Conservation (phyloP, 2,888 invertebrate genomes). For the Harpalus rufipes region DNA sequence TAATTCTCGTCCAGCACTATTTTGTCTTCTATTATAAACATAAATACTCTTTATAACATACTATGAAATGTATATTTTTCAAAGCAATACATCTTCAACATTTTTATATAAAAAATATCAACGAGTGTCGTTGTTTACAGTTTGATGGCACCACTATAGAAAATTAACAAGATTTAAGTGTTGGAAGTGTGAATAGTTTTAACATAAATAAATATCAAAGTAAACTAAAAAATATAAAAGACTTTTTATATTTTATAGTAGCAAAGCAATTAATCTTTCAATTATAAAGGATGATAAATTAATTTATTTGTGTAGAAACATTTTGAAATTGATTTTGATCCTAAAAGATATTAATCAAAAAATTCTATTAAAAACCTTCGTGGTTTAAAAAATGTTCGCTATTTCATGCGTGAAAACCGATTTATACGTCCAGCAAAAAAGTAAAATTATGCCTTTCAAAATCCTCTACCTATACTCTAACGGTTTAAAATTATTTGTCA, state of each 20-base stretch:
- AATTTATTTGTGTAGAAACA: neutral
- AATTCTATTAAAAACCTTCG: neutral
- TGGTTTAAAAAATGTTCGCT: constrained; percentile 7
- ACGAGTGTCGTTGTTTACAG: too few species aligned
- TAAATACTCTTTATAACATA: too few species aligned
- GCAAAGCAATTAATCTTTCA: neutral
- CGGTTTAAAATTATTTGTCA: neutral
- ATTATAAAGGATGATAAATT: neutral
- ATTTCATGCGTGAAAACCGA: constrained; percentile 18
- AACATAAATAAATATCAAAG: too few species aligned
- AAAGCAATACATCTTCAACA: too few species aligned
- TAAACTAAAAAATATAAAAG: neutral
- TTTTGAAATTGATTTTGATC: neutral
- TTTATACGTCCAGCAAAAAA: constrained; percentile 5
- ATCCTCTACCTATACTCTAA: neutral
- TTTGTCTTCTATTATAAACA: too few species aligned
- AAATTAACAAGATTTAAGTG: too few species aligned
- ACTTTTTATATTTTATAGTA: neutral
- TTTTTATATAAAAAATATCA: too few species aligned
- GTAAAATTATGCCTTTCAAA: constrained; percentile 13
- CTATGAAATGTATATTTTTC: too few species aligned
- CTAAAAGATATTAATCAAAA: neutral
- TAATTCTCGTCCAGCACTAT: too few species aligned
- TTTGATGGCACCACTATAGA: too few species aligned
- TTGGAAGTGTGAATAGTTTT: too few species aligned